Conservation (phyloP, 2,888 invertebrate species). For the Caenorhabditis afra region DNA sequence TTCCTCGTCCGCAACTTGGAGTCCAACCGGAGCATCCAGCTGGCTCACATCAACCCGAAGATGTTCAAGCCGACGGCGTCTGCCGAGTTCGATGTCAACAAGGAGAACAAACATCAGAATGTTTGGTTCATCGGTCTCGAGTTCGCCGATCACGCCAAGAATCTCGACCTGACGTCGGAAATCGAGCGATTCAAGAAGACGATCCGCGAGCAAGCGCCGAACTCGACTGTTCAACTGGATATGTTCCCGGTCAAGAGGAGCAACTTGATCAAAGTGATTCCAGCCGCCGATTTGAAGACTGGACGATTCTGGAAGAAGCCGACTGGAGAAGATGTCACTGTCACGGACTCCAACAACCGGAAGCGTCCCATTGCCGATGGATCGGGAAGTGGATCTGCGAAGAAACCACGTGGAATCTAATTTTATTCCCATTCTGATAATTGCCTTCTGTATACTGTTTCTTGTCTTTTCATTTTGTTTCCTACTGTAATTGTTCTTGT, state of each 20-base stretch:
- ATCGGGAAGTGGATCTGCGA: too few species aligned
- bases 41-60: conserved; percentile 96
- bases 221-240: not conserved
- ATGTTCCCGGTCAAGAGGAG: too few species aligned
- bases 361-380: too few species aligned
- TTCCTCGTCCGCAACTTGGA: conserved; percentile 93
- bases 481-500: too few species aligned
- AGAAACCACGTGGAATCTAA: too few species aligned
- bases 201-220: not conserved
- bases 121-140: conserved; percentile 98
- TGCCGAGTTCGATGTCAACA: conserved; percentile 13
- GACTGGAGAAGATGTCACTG: too few species aligned
- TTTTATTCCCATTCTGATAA: too few species aligned
- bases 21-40: conserved; percentile 90
- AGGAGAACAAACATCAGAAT: conserved; percentile 63
- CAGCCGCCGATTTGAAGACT: conserved; percentile 80
- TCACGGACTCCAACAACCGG: too few species aligned
- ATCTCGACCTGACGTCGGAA: conserved; percentile 93
- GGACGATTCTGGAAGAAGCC: too few species aligned
- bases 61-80: conserved; percentile 84
- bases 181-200: conserved; percentile 83
- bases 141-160: conserved; percentile 88
- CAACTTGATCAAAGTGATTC: too few species aligned
- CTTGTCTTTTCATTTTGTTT: too few species aligned
- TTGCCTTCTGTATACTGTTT: too few species aligned